phyloP scores from a whole-genome alignment of 1,140 invertebrate species.

The Parasteatoda tepidariorum region DNA sequence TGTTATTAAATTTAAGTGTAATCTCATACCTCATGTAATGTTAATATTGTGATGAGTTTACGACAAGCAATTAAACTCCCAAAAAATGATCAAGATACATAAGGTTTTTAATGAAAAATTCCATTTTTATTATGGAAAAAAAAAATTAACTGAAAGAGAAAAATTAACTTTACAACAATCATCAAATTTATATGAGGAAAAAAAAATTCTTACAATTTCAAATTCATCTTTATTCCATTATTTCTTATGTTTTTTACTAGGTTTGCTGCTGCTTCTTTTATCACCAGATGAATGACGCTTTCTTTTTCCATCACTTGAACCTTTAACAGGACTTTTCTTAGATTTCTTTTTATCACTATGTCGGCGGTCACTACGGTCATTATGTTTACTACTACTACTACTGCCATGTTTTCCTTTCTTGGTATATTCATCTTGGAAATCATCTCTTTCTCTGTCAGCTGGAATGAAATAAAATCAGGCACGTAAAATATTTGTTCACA shows the following conservation, averaged over 20 bases:
- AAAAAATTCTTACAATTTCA: background rate
- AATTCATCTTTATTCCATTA: background rate
- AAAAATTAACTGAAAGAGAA: background rate
- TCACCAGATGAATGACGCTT: conserved; percentile 27
- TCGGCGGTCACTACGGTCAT: background rate
- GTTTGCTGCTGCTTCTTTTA: background rate
- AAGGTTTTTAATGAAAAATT: background rate
- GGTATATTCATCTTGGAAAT: conserved; percentile 51
- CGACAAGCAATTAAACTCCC: background rate
- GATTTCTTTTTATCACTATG: background rate
- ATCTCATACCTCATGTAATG: no score
- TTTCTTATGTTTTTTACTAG: conserved; percentile 31
- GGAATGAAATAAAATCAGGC: background rate
- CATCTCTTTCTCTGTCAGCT: conserved; percentile 55
- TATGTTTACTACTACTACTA: background rate
- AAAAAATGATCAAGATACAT: background rate
- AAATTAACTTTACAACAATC: background rate
- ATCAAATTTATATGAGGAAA: background rate
- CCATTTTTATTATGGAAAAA: background rate
- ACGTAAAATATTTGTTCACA: no score
- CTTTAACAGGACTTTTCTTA: conserved; percentile 35
- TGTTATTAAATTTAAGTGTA: no score
- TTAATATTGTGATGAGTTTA: no score
- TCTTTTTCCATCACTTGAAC: conserved; percentile 23
- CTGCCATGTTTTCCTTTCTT: background rate